Evolutionary conservation across 2,797 vertebrate species (phyloP), one percentile per base, ranked within the genome.

Genomic region (Sebastes miniatus): DNA sequence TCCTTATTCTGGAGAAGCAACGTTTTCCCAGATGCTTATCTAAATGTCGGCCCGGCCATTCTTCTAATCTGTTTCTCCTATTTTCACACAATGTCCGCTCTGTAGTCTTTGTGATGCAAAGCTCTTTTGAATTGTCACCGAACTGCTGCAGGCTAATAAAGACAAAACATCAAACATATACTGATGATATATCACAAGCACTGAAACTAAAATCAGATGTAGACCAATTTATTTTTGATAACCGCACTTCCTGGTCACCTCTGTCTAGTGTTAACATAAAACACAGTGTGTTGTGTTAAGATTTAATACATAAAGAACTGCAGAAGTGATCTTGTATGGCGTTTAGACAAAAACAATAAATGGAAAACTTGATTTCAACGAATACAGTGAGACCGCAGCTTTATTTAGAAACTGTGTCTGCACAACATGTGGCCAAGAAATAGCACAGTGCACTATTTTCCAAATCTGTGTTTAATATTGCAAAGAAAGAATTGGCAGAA

Each of bases 21-120:
- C 18, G 5, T 69, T 79, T 59, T 57, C 31, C 32, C 13, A 79
- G 85, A 90, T 89, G 80, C 66, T 83, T 89, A 91, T 91, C 90
- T 90, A 58, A 77, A 77, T n/a, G 29, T 62, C 14, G 3, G 31
- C 63, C 47, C 39, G 72, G 32, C 25, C 36, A 22, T 80, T 83
- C 54, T 57, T 81, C 70, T 82, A 71, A 80, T 84, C 47, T 68
- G 79, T 75, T 77, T 80, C 67, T 77, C 39, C 25, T 67, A 43
- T 71, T 71, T 52, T 77, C 65, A 50, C 32, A 84, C 73, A 74
- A 52, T 62, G 56, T 73, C 22, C 3, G 0, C 63, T 84, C 67
- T 76, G 2, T 70, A 39, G 68, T 63, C 64, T 86, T 81, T 83
- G 73, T 87, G 47, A 84, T 80, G 76, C 36, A 70, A 56, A 82